Evolutionary conservation across 2,888 invertebrate species (phyloP).

Genomic region (Myopa tessellatipennis): DNA sequence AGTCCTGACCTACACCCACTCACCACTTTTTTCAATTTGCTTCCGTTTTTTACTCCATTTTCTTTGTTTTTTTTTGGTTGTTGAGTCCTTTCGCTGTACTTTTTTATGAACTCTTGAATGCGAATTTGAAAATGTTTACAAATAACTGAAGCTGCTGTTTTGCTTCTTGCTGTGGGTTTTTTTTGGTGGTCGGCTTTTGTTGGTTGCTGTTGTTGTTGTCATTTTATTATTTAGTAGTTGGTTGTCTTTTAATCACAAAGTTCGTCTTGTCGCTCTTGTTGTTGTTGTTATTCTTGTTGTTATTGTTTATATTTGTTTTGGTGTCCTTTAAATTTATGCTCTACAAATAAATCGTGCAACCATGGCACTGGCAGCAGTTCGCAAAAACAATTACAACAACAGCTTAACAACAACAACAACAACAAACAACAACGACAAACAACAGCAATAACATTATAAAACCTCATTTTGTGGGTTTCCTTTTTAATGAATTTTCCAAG

Average conservation of each 20-base stretch:
- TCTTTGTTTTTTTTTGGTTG: conserved; percentile 13
- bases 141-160: conserved; percentile 41
- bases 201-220: conserved; percentile 10
- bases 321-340: conserved; percentile 38
- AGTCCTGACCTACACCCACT: conserved; percentile 5
- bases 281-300: conserved; percentile 7
- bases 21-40: conserved; percentile 6
- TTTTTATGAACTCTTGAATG: conserved; percentile 45
- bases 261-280: neutral
- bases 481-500: conserved; percentile 19
- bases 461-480: neutral
- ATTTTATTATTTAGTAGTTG: conserved; percentile 4
- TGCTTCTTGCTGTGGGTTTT: neutral
- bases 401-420: conserved; percentile 22
- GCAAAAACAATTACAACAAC: conserved; percentile 6
- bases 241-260: neutral
- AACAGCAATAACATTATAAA: neutral
- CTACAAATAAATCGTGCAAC: conserved; percentile 32
- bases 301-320: conserved; percentile 19
- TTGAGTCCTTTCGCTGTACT: neutral
- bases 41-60: neutral
- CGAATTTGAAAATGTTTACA: conserved; percentile 48
- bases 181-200: neutral
- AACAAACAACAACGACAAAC: conserved; percentile 25
- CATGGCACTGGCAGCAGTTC: conserved; percentile 1